These are phyloP conservation scores for Sebastolobus altivelis DNA, from an alignment of 2,797 vertebrate species.

Conservation along the genomic window DNA sequence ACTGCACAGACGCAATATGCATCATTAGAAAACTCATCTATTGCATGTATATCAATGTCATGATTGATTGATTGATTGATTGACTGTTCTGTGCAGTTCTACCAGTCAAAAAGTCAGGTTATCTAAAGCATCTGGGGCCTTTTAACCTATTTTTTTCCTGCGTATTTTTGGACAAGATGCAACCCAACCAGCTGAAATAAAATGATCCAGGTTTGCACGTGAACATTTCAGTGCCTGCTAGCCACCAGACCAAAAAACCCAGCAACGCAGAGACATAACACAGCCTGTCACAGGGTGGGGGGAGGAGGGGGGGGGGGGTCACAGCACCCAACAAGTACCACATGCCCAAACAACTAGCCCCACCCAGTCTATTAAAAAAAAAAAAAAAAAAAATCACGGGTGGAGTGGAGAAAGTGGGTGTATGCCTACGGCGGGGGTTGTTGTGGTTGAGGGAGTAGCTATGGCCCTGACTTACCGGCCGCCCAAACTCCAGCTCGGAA, in stretches of 20 bases:
- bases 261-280: constrained; percentile 62
- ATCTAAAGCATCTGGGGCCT: constrained; percentile 4
- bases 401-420: constrained; percentile 67
- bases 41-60: neutral
- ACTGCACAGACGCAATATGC: constrained; percentile 3
- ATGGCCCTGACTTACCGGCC: constrained; percentile 93
- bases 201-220: constrained; percentile 11
- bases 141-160: constrained; percentile 10
- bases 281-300: constrained; percentile 60
- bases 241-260: constrained; percentile 63
- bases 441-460: constrained; percentile 66
- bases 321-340: constrained; percentile 78
- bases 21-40: neutral
- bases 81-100: constrained; percentile 21
- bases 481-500: constrained; percentile 99
- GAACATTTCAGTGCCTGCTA: constrained; percentile 54
- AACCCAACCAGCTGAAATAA: constrained; percentile 6
- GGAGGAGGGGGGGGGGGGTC: constrained; percentile 20
- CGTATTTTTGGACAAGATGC: constrained; percentile 1
- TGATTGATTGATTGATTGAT: neutral
- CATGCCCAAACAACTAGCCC: constrained; percentile 81
- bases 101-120: neutral
- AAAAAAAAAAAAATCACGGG: constrained; percentile 41
- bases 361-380: constrained; percentile 61
- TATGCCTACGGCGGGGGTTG: constrained; percentile 54